Evolutionary conservation across 2,888 invertebrate species (phyloP).

Genomic region (Autographa pulchrina): DNA sequence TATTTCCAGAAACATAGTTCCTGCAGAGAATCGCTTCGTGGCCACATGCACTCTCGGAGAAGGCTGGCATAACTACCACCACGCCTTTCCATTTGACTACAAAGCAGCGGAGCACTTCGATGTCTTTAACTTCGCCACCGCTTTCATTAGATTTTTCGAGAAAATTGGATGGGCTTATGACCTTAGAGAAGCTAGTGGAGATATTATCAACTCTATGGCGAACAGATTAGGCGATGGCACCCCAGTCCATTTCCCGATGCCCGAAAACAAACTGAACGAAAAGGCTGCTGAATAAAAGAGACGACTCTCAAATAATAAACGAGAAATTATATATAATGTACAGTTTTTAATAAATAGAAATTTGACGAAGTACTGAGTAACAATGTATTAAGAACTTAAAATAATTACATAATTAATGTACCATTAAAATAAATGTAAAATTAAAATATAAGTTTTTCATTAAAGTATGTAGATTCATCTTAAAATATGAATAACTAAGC

Average conservation of each 20-base stretch:
- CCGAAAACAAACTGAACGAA: slow-evolving; percentile 46
- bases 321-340: slow-evolving; percentile 8
- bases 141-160: slow-evolving; percentile 78
- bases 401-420: neutral
- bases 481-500: slow-evolving; percentile 5
- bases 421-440: neutral
- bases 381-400: slow-evolving; percentile 15
- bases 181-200: slow-evolving; percentile 79
- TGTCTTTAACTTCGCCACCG: slow-evolving; percentile 79
- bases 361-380: slow-evolving; percentile 21
- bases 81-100: slow-evolving; percentile 92
- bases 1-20: slow-evolving; percentile 88
- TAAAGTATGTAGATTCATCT: slow-evolving; percentile 7
- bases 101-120: slow-evolving; percentile 89
- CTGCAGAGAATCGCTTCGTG: slow-evolving; percentile 91
- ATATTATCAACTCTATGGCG: slow-evolving; percentile 81
- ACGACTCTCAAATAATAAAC: neutral
- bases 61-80: slow-evolving; percentile 95
- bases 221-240: slow-evolving; percentile 84
- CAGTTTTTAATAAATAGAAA: slow-evolving; percentile 11
- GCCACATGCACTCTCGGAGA: slow-evolving; percentile 90
- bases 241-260: slow-evolving; percentile 77
- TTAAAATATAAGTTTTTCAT: slow-evolving; percentile 6
- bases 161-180: slow-evolving; percentile 85
- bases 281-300: slow-evolving; percentile 53